phyloP scores from a whole-genome alignment of 2,113 vertebrate species.

The Phalacrocorax carbo region DNA sequence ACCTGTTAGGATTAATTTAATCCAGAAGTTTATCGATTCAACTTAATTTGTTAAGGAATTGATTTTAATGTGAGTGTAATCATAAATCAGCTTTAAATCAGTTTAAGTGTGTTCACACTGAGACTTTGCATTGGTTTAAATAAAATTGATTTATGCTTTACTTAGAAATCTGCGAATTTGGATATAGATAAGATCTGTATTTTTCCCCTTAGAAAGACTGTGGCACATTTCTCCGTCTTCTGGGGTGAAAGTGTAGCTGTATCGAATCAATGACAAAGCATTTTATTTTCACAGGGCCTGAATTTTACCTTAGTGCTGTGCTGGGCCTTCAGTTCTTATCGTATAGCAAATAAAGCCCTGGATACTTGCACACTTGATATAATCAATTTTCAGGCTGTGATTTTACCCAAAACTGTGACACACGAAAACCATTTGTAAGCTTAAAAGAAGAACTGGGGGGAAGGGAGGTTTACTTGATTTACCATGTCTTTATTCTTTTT shows the following conservation, averaged over 20 bases:
- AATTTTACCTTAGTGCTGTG: not conserved
- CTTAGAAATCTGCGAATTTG: not conserved
- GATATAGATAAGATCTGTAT: not conserved
- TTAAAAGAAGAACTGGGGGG: not conserved
- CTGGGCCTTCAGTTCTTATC: not conserved
- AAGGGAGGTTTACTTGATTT: not conserved
- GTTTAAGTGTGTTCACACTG: not conserved
- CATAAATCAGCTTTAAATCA: not conserved
- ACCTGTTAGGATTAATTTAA: constrained; percentile 26
- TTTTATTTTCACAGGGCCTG: constrained; percentile 11
- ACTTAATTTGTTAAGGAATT: constrained; percentile 13
- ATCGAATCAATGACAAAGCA: not conserved
- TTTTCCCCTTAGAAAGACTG: not conserved
- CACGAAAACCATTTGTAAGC: not conserved
- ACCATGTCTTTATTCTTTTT: not conserved
- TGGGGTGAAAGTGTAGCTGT: not conserved
- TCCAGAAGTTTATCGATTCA: constrained; percentile 22
- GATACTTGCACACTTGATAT: not conserved
- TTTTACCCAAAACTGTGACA: not conserved
- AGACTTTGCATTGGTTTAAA: not conserved
- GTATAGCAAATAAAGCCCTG: not conserved
- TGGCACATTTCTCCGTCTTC: not conserved
- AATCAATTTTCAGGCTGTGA: constrained; percentile 21
- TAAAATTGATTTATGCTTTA: not conserved
- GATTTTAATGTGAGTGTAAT: not conserved